A percentile compares a stretch with the other conserved stretches of the same genome.
Conservation (phyloP, 2,797 vertebrate genomes). For the Pyrocephalus nanus region DNA sequence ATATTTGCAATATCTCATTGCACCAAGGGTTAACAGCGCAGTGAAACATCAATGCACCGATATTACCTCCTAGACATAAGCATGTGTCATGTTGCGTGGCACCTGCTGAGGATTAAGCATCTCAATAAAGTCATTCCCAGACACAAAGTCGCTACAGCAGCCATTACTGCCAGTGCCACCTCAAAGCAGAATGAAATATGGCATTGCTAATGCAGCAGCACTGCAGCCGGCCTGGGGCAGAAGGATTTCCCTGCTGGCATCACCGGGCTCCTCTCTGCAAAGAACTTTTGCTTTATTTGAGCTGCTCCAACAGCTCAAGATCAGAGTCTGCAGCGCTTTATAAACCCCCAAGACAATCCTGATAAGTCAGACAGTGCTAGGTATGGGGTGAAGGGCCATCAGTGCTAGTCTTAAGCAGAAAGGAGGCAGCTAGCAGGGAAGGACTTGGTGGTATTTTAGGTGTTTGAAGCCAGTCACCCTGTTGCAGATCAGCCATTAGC, state of each 20-base stretch:
- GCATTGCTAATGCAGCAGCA: not conserved
- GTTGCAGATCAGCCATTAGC: not conserved
- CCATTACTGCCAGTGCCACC: accelerated
- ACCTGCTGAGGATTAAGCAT: not conserved
- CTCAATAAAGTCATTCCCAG: not conserved
- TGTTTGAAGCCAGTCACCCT: not conserved
- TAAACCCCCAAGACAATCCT: not conserved
- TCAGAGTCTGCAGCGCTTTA: not conserved
- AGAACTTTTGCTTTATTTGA: not conserved
- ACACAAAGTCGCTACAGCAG: not conserved
- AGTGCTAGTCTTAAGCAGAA: accelerated
- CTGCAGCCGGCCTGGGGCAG: accelerated
- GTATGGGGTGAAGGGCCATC: no score
- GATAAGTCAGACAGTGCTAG: not conserved
- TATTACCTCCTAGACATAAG: not conserved
- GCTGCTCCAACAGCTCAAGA: not conserved
- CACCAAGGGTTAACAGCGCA: not conserved
- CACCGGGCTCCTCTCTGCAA: accelerated
- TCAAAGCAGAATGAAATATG: accelerated
- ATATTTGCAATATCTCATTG: not conserved
- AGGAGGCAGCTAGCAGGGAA: not conserved
- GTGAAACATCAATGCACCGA: accelerated
- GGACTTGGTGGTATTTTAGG: not conserved
- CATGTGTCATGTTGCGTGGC: accelerated
- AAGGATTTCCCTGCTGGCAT: not conserved